Base-by-base conservation (phyloP, 2,888 invertebrate species). In the Allophyes oxyacanthae region DNA sequence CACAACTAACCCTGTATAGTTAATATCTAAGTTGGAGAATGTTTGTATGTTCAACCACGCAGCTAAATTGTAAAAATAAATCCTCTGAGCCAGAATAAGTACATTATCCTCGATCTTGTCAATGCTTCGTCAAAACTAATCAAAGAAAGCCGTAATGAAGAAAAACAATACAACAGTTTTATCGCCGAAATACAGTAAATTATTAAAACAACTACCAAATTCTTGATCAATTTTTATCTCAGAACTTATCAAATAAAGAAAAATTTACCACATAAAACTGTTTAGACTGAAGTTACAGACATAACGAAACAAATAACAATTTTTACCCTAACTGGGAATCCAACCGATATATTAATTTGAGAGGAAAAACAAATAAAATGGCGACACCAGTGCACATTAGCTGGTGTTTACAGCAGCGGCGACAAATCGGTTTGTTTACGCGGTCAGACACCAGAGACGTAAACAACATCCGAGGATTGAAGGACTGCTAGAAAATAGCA, bases 371-470 rank as follows among this genome's bases (percentile, higher is more conserved):
- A 75, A 71, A 71, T 68, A 77, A 75, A 74, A 74, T 64, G 64
- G 61, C 56, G 48, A 37, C 46, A 15, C 48, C 43, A 56, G 64
- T 77, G 60, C 69, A 57, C 69, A 74, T 75, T 77, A 74, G 68
- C 56, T 50, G 68, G 71, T 79, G 77, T 81, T 81, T 78, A 81
- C 78, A 78, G 67, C 74, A 62, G 63, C 66, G 67, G 61, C 75
- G 77, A 78, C 81, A 81, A 81, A 81, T 81, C 75, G 81, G 42
- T 72, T 78, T 81, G 81, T 81, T 81, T 81, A 77, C 77, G 78
- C 75, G 72, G 72, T 74, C 75, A 62, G 69, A 53, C 59, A 56
- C 41, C 54, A 52, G 51, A 15, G 53, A 55, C 57, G 65, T 67
- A 76, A 75, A 75, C 70, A 72, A 76, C 70, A 48, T 42, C 59